Conservation (phyloP, 2,888 invertebrate genomes). For the Acanthacorydalis orientalis region DNA sequence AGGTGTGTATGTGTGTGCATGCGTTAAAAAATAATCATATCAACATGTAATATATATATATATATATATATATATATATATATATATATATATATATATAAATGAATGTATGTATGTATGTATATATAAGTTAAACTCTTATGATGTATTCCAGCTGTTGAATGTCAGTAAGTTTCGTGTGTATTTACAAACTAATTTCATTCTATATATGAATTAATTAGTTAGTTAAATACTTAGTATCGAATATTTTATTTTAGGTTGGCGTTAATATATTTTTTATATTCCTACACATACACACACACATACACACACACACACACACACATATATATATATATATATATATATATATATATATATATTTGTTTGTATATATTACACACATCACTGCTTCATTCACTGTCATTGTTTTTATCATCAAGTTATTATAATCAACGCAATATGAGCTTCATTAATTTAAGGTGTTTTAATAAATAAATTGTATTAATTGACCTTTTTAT, state of each 20-base stretch:
- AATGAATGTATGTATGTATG: not conserved
- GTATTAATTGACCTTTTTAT: no score
- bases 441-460: no score
- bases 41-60: not conserved
- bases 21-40: not conserved
- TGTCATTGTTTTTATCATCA: no score
- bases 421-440: no score
- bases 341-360: not conserved
- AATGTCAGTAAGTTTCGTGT: not conserved
- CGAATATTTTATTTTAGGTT: not conserved
- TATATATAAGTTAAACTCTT: not conserved
- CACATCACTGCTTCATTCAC: not conserved
- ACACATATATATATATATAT: not conserved
- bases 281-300: not conserved
- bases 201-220: not conserved
- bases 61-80: no score
- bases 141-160: not conserved
- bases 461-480: no score
- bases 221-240: not conserved
- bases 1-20: not conserved
- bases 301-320: constrained; percentile 1
- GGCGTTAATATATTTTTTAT: not conserved
- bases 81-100: no score
- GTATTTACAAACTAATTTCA: not conserved
- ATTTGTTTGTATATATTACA: not conserved